Percentiles rank a stretch among this genome's conserved stretches.
These are phyloP conservation scores for Catostomus latipinnis DNA, from an alignment of 2,797 vertebrate genomes.

Conservation along the genomic window DNA sequence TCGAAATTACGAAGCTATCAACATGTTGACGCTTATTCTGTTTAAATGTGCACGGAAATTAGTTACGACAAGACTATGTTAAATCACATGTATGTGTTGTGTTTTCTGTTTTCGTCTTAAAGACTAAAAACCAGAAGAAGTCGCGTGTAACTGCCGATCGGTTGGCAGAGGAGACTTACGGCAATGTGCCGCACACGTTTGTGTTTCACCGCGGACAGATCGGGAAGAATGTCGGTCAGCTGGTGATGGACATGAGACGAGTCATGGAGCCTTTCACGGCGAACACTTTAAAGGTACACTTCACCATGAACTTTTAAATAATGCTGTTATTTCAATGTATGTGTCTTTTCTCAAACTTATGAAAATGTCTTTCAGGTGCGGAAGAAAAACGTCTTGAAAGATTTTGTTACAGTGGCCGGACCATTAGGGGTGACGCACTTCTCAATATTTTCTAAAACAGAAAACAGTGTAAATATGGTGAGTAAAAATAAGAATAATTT, in stretches of 20 bases:
- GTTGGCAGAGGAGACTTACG: slow-evolving; percentile 82
- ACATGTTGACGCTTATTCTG: no score
- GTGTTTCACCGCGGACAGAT: slow-evolving; percentile 88
- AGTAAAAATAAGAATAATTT: slow-evolving; percentile 56
- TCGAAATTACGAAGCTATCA: no score
- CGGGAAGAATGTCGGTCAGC: slow-evolving; percentile 83
- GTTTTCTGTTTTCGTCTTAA: not conserved
- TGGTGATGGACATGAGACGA: slow-evolving; percentile 82
- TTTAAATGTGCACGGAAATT: no score
- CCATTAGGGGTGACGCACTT: slow-evolving; percentile 92
- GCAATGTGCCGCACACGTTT: slow-evolving; percentile 87
- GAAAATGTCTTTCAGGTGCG: slow-evolving; percentile 73
- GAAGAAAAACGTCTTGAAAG: slow-evolving; percentile 89
- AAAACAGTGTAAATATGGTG: slow-evolving; percentile 83
- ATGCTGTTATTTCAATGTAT: not conserved
- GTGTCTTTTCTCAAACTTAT: no score
- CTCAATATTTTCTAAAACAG: slow-evolving; percentile 86
- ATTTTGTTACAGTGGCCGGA: slow-evolving; percentile 88
- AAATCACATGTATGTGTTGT: no score
- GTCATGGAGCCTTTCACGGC: slow-evolving; percentile 92
- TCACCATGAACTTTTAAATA: not conserved
- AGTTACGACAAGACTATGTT: no score
- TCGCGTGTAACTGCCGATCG: slow-evolving; percentile 75
- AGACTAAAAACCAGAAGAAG: slow-evolving; percentile 92
- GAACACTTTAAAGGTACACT: slow-evolving; percentile 81